These are phyloP conservation scores for Monarcha castaneiventris DNA, from an alignment of 2,113 vertebrate species.

Conservation along the genomic window DNA sequence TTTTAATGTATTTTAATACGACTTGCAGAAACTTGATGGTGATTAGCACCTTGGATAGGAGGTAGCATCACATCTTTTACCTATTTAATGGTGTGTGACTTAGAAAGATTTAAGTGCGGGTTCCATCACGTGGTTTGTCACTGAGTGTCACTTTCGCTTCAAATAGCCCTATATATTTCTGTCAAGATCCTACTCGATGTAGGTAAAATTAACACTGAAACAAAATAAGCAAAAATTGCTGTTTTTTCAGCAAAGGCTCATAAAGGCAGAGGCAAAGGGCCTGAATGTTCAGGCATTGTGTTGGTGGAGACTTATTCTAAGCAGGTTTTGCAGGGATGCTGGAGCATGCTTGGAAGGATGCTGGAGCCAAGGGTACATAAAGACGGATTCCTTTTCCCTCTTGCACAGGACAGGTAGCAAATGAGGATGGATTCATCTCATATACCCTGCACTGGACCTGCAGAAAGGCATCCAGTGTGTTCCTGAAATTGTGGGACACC, in stretches of 20 bases:
- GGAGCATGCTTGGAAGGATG: background rate
- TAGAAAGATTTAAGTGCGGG: background rate
- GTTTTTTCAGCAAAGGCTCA: background rate
- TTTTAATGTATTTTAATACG: conserved; percentile 18
- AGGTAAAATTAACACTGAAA: background rate
- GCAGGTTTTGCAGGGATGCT: background rate
- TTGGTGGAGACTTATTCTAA: background rate
- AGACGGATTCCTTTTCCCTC: background rate
- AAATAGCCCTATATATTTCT: background rate
- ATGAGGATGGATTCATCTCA: background rate
- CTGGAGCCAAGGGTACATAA: background rate
- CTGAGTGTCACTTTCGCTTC: background rate
- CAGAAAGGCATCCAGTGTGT: rapidly evolving
- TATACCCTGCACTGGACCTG: background rate
- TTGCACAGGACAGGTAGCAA: background rate
- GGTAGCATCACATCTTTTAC: background rate
- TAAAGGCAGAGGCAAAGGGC: background rate
- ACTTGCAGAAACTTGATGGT: background rate
- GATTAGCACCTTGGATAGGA: background rate
- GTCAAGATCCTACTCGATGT: background rate
- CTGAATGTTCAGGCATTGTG: background rate
- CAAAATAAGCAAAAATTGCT: background rate
- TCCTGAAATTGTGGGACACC: background rate
- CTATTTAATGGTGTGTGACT: background rate
- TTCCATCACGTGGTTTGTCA: background rate